Conservation (phyloP, 2,113 vertebrate species). For the Melospiza melodia region DNA sequence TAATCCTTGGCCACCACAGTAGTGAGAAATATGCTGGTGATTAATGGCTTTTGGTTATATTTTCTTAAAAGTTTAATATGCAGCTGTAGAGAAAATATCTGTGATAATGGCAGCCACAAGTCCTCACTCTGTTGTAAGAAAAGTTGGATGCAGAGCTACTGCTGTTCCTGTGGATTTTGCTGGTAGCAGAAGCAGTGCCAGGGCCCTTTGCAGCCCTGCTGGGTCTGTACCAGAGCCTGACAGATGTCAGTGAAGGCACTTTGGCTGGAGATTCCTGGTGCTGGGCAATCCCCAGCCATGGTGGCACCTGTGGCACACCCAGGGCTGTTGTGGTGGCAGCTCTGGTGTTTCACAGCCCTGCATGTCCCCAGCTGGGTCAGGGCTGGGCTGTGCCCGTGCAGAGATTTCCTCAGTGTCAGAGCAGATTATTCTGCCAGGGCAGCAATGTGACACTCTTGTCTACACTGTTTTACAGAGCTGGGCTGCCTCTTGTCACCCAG, state of each 20-base stretch:
- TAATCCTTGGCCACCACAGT: not conserved
- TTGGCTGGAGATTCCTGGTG: not conserved
- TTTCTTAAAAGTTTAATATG: not conserved
- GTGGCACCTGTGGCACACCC: not conserved
- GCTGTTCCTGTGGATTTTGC: not conserved
- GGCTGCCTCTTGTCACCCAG: constrained; percentile 9
- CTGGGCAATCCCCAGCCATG: not conserved
- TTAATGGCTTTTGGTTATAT: not conserved
- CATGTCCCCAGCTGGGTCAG: not conserved
- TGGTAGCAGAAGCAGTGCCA: not conserved
- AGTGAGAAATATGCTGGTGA: not conserved
- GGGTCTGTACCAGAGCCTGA: not conserved
- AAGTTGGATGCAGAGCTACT: not conserved
- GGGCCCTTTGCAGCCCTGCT: not conserved
- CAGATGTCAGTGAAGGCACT: not conserved
- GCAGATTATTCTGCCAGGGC: not conserved
- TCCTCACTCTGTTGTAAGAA: not conserved
- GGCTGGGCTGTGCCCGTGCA: not conserved
- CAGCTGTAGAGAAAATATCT: not conserved
- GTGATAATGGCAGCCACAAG: not conserved
- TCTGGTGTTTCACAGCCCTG: not conserved
- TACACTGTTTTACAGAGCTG: not conserved
- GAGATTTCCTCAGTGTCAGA: not conserved
- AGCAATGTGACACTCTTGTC: constrained; percentile 6
- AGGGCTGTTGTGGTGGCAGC: not conserved